These are phyloP conservation scores for Dascyllus trimaculatus DNA, from an alignment of 2,113 vertebrate species.

Conservation along the genomic window DNA sequence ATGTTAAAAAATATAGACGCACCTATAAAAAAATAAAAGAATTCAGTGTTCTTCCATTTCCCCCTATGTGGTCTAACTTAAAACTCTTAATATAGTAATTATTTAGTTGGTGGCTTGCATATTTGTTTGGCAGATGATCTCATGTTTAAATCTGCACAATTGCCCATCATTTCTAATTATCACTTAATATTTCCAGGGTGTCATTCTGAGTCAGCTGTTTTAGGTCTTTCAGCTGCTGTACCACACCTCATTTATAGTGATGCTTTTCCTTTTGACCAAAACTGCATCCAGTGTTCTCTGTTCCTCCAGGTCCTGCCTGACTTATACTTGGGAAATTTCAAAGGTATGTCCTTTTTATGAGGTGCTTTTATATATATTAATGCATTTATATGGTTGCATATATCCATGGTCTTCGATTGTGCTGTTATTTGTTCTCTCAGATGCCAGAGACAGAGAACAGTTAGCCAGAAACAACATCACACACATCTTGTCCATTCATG, in stretches of 20 bases:
- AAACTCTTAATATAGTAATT: not conserved
- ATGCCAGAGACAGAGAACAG: conserved; percentile 92
- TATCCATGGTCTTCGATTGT: not conserved
- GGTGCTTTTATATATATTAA: not conserved
- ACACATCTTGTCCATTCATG: conserved; percentile 93
- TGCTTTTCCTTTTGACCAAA: not conserved
- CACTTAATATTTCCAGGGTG: conserved; percentile 12
- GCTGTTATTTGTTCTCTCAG: conserved; percentile 70
- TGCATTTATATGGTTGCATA: too few relatives aligned
- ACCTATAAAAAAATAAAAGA: too few relatives aligned
- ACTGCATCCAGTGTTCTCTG: not conserved
- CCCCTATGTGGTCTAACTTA: not conserved
- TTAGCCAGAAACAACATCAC: conserved; percentile 94
- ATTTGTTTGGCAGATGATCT: not conserved
- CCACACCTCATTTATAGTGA: not conserved
- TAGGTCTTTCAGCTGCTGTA: conserved; percentile 12
- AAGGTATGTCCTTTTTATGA: conserved; percentile 85
- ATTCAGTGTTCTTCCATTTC: too few relatives aligned
- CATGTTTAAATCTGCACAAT: not conserved
- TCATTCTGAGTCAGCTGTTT: conserved; percentile 14
- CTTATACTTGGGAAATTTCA: conserved; percentile 96
- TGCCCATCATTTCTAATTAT: not conserved
- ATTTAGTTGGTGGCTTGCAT: not conserved
- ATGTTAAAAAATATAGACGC: too few relatives aligned
- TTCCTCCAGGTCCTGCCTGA: conserved; percentile 91